These are phyloP conservation scores for Troglohyphantes excavatus DNA, from an alignment of 2,888 invertebrate species.

Conservation along the genomic window DNA sequence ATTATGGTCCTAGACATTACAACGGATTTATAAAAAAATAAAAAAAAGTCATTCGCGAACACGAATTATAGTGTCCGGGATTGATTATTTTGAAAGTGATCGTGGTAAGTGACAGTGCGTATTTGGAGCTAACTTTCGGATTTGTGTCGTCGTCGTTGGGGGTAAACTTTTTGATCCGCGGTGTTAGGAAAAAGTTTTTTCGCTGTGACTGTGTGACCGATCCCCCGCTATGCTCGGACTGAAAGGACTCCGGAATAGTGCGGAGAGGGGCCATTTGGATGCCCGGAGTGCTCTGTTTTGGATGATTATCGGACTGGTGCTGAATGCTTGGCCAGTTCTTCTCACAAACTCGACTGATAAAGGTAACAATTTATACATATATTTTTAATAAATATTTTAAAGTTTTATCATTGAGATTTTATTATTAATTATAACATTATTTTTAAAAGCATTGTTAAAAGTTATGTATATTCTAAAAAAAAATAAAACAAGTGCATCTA, in stretches of 20 bases:
- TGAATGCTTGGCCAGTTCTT: slow-evolving; percentile 62
- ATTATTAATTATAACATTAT: too few species aligned
- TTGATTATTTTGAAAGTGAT: neutral
- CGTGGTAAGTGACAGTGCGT: neutral
- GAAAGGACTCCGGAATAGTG: slow-evolving; percentile 41
- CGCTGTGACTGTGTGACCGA: slow-evolving; percentile 6
- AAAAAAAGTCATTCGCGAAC: neutral
- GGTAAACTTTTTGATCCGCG: neutral
- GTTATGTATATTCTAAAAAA: too few species aligned
- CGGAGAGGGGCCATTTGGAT: slow-evolving; percentile 21
- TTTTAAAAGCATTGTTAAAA: too few species aligned
- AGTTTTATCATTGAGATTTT: too few species aligned
- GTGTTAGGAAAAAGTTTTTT: neutral
- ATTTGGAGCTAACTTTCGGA: neutral
- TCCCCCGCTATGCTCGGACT: slow-evolving; percentile 41
- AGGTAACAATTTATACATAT: slow-evolving; percentile 11
- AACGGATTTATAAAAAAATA: slow-evolving; percentile 59
- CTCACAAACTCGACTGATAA: slow-evolving; percentile 47
- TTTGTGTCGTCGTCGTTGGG: neutral
- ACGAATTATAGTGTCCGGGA: too few species aligned
- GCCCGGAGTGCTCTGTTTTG: slow-evolving; percentile 57
- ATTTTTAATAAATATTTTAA: too few species aligned
- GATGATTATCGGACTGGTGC: slow-evolving; percentile 63
- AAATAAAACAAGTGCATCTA: too few species aligned
- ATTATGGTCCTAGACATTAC: slow-evolving; percentile 6